These are phyloP conservation scores for Regulus satrapa DNA, from an alignment of 2,113 vertebrate genomes.

Conservation along the genomic window DNA sequence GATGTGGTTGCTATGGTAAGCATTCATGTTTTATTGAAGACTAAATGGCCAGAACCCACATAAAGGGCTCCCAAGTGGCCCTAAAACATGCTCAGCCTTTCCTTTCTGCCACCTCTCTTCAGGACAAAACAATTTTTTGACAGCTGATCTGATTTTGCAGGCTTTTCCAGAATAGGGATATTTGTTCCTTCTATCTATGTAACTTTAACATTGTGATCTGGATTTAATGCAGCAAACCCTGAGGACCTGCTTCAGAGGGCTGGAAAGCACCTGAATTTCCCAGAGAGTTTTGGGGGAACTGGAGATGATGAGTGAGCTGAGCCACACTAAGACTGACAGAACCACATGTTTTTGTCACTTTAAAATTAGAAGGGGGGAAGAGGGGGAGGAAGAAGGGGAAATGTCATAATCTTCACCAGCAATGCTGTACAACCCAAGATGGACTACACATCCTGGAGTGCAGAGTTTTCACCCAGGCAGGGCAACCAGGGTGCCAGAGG, in stretches of 20 bases:
- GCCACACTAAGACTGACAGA: not conserved
- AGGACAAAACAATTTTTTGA: not conserved
- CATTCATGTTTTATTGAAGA: slow-evolving; percentile 68
- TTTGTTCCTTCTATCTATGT: not conserved
- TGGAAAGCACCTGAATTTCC: not conserved
- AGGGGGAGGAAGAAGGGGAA: not conserved
- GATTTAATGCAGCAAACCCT: not conserved
- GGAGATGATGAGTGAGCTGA: not conserved
- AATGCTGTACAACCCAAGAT: not conserved
- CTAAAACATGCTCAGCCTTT: not conserved
- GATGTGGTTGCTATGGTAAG: slow-evolving; percentile 69
- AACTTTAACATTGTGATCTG: not conserved
- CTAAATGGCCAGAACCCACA: slow-evolving; percentile 49
- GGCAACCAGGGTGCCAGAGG: not conserved
- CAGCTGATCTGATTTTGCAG: not conserved
- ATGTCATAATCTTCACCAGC: not conserved
- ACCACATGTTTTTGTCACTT: not conserved
- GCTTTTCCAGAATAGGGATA: not conserved
- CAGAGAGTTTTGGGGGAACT: not conserved
- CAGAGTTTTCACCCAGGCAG: not conserved
- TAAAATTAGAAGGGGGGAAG: not conserved
- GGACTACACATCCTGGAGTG: no score
- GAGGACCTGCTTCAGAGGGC: not conserved
- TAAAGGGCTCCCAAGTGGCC: slow-evolving; percentile 25
- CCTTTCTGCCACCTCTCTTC: not conserved